Evolutionary conservation across 1,140 invertebrate genomes (phyloP), one percentile per base, ranked within the genome.

Genomic region (Drosophila navojoa): DNA sequence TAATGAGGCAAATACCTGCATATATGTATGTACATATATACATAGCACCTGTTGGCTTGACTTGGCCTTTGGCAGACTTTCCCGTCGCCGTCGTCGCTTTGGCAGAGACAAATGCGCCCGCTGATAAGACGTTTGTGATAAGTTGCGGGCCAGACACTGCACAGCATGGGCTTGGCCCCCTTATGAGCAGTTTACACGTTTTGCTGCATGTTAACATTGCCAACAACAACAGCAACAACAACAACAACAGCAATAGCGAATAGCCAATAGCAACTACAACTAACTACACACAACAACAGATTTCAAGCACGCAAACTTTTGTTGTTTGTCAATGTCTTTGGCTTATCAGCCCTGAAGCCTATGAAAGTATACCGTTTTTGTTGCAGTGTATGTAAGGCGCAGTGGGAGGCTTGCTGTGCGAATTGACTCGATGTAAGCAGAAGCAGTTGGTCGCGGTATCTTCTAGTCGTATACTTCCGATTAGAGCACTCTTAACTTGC

Each of bases 141-240:
- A 70, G 57, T 38, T 42, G n/a, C 22, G 32, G 11, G 54, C 9
- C 29, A 27, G 27, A 4, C 25, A 19, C 19, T 22, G 57, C 40
- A 29, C 58, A 44, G 50, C 54, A 45, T 67, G 63, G 53, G 44
- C 47, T 19, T 50, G 57, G 19, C 25, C 52, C 49, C 45, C 42
- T 68, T 73, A 38, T 70, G 55, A 45, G 27, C 47, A 45, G 71
- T 70, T 69, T 62, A 69, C 66, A 58, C 71, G 63, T 63, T 16
- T 70, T 58, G 57, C 58, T 45, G 67, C 71, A 70, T 75, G 67
- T 71, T 57, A 75, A 63, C 71, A 75, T 74, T 50, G 42, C 66
- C 66, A 70, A 57, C 42, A 47, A 6, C 49, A 63, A 53, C 60
- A 63, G 44, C 60, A 63, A 53, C 49, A 62, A 27, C 66, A 70